A percentile compares a stretch with the other conserved stretches of the same genome.
phyloP scores from a whole-genome alignment of 35 echinoderm and acorn worm genomes.

The Chiridota heheva region DNA sequence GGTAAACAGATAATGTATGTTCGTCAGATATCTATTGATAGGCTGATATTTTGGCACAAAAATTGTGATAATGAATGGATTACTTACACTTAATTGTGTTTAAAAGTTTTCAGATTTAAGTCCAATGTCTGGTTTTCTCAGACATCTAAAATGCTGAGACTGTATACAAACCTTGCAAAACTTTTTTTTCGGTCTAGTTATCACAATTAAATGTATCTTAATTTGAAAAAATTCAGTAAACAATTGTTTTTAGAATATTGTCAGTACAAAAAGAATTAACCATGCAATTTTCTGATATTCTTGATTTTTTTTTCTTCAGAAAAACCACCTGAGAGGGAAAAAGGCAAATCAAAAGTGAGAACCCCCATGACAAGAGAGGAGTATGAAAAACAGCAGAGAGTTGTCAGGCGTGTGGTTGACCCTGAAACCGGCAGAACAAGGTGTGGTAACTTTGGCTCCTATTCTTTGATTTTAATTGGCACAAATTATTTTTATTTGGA shows the following conservation, averaged over 20 bases:
- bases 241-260: background rate
- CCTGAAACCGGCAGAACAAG: slow-evolving; percentile 85
- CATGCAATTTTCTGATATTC: background rate
- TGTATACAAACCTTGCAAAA: too few species aligned
- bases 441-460: slow-evolving; percentile 16
- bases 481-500: background rate
- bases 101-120: too few species aligned
- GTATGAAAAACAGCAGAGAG: slow-evolving; percentile 83
- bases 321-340: background rate
- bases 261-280: background rate
- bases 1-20: too few species aligned
- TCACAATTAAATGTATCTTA: too few species aligned
- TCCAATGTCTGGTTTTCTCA: too few species aligned
- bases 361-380: slow-evolving; percentile 93
- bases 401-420: slow-evolving; percentile 68
- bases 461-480: background rate
- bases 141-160: too few species aligned
- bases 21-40: too few species aligned
- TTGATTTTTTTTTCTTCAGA: background rate
- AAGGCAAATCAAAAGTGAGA: slow-evolving; percentile 31
- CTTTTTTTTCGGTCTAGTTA: too few species aligned
- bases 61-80: too few species aligned
- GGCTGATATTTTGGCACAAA: too few species aligned
- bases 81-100: too few species aligned
- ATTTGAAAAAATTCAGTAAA: background rate